Conservation (phyloP, 2,888 invertebrate species). For the Uropetala carovei region DNA sequence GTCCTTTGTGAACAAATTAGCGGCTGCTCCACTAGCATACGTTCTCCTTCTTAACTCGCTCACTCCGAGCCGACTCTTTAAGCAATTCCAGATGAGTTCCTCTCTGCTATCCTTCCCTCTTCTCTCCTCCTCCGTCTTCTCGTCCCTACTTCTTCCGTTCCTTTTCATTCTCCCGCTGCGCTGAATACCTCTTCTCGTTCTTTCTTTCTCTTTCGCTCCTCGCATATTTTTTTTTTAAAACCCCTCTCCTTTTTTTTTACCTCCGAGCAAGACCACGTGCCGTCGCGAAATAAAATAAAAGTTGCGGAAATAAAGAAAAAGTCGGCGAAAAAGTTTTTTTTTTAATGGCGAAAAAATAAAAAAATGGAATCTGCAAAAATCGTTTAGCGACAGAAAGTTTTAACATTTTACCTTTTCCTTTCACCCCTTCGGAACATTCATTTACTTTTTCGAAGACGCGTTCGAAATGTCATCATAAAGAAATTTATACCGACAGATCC, state of each 20-base stretch:
- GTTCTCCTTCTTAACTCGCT: not conserved
- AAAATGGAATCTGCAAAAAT: not conserved
- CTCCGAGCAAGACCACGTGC: no score
- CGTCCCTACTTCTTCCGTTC: not conserved
- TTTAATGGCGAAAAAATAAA: not conserved
- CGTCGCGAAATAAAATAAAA: not conserved
- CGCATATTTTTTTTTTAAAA: not conserved
- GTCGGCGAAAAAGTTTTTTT: no score
- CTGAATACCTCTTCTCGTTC: not conserved
- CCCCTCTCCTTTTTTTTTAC: not conserved
- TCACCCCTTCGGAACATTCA: no score
- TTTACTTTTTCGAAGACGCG: no score
- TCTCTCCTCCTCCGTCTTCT: not conserved
- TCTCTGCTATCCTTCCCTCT: not conserved
- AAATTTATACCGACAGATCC: no score
- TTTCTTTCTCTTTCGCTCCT: not conserved
- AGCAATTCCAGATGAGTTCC: conserved; percentile 59
- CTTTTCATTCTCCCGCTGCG: not conserved
- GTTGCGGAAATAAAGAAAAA: not conserved
- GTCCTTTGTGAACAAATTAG: conserved; percentile 43
- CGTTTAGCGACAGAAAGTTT: not conserved
- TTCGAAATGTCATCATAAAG: no score
- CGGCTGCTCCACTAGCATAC: conserved; percentile 6
- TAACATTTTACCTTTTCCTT: not conserved
- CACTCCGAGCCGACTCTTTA: not conserved